These are phyloP conservation scores for Selenia dentaria DNA, from an alignment of 2,888 invertebrate genomes.

Conservation along the genomic window DNA sequence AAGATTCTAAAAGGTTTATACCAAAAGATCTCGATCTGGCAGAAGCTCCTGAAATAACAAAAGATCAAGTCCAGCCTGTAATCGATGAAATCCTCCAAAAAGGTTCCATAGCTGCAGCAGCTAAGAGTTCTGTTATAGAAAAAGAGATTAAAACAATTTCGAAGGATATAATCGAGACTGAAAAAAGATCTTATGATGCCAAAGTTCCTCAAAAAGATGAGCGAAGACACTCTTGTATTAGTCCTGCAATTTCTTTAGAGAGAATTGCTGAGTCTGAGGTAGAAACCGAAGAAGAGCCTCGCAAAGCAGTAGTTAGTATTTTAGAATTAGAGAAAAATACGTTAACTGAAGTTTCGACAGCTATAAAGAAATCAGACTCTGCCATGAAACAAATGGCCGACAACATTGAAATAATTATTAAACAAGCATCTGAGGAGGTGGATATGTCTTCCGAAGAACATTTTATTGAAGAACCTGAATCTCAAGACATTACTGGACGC, in stretches of 20 bases:
- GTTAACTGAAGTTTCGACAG: slow-evolving; percentile 40
- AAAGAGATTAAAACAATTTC: slow-evolving; percentile 67
- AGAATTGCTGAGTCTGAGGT: slow-evolving; percentile 76
- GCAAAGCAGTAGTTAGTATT: slow-evolving; percentile 34
- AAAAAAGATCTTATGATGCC: slow-evolving; percentile 75
- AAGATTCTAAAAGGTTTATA: slow-evolving; percentile 49
- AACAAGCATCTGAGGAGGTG: slow-evolving; percentile 78
- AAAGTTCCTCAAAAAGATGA: slow-evolving; percentile 77
- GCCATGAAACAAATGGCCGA: slow-evolving; percentile 82
- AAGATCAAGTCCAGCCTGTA: slow-evolving; percentile 72
- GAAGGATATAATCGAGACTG: slow-evolving; percentile 69
- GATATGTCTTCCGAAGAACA: slow-evolving; percentile 72
- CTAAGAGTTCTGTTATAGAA: slow-evolving; percentile 65
- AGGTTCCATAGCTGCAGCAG: slow-evolving; percentile 65
- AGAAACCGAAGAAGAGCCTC: slow-evolving; percentile 70
- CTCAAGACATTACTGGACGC: slow-evolving; percentile 58
- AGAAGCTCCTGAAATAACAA: slow-evolving; percentile 64
- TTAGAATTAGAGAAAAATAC: slow-evolving; percentile 35
- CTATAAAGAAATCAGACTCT: slow-evolving; percentile 76
- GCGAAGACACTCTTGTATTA: slow-evolving; percentile 76
- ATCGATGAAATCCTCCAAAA: slow-evolving; percentile 76
- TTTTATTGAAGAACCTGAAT: slow-evolving; percentile 42
- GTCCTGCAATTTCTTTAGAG: slow-evolving; percentile 77
- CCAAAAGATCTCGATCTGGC: slow-evolving; percentile 55
- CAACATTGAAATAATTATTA: slow-evolving; percentile 79